Percentiles rank a stretch among this genome's conserved stretches.
Conservation (phyloP, 1,140 invertebrate species). For the Acyrthosiphon pisum region DNA sequence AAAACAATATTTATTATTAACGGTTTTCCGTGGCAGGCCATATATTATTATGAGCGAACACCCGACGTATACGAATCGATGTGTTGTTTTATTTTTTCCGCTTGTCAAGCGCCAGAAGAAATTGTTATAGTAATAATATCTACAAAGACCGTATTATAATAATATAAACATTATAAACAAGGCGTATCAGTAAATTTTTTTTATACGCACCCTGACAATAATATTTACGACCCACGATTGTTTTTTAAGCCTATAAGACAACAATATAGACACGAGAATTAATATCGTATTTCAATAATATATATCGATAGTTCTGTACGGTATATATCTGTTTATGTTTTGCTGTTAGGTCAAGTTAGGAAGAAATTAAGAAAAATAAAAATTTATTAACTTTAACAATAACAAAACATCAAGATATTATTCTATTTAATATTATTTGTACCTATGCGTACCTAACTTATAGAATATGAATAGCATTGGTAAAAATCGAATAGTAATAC, state of each 20-base stretch:
- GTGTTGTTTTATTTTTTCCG: background rate
- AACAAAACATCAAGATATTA: background rate
- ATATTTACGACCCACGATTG: background rate
- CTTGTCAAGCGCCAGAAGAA: background rate
- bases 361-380: background rate
- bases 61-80: background rate
- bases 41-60: background rate
- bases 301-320: background rate
- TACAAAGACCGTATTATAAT: background rate
- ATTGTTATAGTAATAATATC: background rate
- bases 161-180: background rate
- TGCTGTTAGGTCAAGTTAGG: background rate
- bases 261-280: background rate
- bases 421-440: background rate
- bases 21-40: background rate
- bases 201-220: background rate
- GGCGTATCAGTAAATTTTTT: background rate
- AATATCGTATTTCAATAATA: background rate
- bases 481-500: background rate
- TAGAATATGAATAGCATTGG: background rate
- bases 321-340: background rate
- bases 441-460: background rate
- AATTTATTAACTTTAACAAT: background rate
- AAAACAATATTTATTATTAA: constrained; percentile 19
- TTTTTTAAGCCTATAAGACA: background rate